These are phyloP conservation scores for Apamea sordens DNA, from an alignment of 2,888 invertebrate genomes.

Conservation along the genomic window DNA sequence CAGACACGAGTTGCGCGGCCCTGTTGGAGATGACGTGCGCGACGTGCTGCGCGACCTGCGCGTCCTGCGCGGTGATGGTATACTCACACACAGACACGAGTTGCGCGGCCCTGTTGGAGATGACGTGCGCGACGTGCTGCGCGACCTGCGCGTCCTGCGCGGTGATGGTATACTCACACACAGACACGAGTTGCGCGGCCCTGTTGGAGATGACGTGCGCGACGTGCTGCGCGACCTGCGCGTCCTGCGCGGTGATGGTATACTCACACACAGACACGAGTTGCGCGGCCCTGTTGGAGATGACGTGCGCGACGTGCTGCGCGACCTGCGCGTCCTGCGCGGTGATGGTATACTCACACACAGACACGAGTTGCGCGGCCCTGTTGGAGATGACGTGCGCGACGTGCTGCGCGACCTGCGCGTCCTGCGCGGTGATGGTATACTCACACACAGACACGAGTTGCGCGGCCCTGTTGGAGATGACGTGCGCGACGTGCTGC, in stretches of 20 bases:
- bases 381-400: slow-evolving; percentile 92
- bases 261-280: no score
- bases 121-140: slow-evolving; percentile 92
- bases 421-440: slow-evolving; percentile 83
- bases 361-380: slow-evolving; percentile 93
- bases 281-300: slow-evolving; percentile 93
- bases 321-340: slow-evolving; percentile 91
- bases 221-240: slow-evolving; percentile 92
- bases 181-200: slow-evolving; percentile 93
- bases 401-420: slow-evolving; percentile 92
- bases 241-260: slow-evolving; percentile 83
- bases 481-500: slow-evolving; percentile 92
- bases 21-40: slow-evolving; percentile 92
- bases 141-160: slow-evolving; percentile 91
- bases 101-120: slow-evolving; percentile 93
- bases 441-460: no score
- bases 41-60: slow-evolving; percentile 92
- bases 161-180: no score
- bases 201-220: slow-evolving; percentile 92
- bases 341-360: no score
- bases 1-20: slow-evolving; percentile 93
- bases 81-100: no score
- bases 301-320: slow-evolving; percentile 92
- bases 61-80: slow-evolving; percentile 83
- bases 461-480: slow-evolving; percentile 93